A percentile compares a stretch with the other conserved stretches of the same genome.
Conservation (phyloP, 2,113 vertebrate genomes). For the Gila orcuttii region DNA sequence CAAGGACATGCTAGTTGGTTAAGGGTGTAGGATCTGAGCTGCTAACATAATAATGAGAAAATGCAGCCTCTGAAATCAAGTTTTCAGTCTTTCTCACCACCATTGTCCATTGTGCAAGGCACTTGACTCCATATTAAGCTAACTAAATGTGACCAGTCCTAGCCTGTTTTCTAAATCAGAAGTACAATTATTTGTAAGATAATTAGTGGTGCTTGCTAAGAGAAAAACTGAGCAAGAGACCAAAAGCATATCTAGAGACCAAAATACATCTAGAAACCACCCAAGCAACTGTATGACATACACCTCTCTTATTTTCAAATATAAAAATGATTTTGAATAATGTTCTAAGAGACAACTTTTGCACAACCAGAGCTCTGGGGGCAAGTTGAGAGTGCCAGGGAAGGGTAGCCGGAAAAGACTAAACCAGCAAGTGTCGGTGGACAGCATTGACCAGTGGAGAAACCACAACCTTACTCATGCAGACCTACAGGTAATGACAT, state of each 20-base stretch:
- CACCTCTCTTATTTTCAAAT: neutral
- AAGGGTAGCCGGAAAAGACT: constrained; percentile 86
- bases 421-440: constrained; percentile 82
- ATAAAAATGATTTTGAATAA: neutral
- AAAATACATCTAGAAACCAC: neutral
- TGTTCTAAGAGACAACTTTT: constrained; percentile 6
- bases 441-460: constrained; percentile 84
- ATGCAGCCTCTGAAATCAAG: too few species aligned
- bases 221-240: neutral
- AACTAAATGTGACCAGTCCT: neutral
- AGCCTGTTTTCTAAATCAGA: neutral
- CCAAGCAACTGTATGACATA: neutral
- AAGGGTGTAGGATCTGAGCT: neutral
- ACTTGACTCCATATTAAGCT: neutral
- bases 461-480: constrained; percentile 76
- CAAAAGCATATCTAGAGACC: neutral
- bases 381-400: constrained; percentile 79
- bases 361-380: constrained; percentile 70
- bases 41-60: neutral
- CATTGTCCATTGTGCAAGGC: too few species aligned
- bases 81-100: too few species aligned
- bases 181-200: neutral
- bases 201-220: neutral
- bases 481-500: constrained; percentile 72
- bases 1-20: neutral